A percentile compares a stretch with the other conserved stretches of the same genome.
Evolutionary conservation across 1,140 invertebrate genomes (phyloP).

Genomic region (Trichonephila clavata): DNA sequence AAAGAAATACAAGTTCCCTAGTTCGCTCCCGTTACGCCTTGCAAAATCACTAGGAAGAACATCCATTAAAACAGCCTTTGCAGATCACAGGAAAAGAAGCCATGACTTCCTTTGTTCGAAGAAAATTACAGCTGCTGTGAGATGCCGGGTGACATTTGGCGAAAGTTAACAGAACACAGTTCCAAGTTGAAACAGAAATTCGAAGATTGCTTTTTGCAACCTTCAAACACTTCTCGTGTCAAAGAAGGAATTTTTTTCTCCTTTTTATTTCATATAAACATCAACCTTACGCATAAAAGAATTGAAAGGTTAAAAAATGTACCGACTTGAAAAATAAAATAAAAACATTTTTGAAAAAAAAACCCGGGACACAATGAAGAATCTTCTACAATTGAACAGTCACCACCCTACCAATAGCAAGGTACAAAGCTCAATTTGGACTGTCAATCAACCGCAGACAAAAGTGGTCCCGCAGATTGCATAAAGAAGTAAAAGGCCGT

Average conservation of each 20-base stretch:
- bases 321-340: not conserved
- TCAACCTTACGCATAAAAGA: slow-evolving; percentile 46
- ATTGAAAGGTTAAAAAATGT: slow-evolving; percentile 39
- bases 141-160: slow-evolving; percentile 41
- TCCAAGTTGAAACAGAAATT: slow-evolving; percentile 56
- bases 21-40: slow-evolving; percentile 7
- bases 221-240: slow-evolving; percentile 58
- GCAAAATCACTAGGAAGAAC: slow-evolving; percentile 40
- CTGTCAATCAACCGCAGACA: slow-evolving; percentile 71
- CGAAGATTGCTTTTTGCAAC: slow-evolving; percentile 72
- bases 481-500: slow-evolving; percentile 6
- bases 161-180: slow-evolving; percentile 48
- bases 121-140: slow-evolving; percentile 57
- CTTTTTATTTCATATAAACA: slow-evolving; percentile 5
- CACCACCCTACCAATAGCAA: slow-evolving; percentile 56
- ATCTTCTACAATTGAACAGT: slow-evolving; percentile 62
- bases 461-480: slow-evolving; percentile 43
- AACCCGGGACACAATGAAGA: slow-evolving; percentile 49
- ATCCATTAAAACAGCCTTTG: slow-evolving; percentile 23
- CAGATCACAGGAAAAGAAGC: slow-evolving; percentile 38
- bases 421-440: slow-evolving; percentile 54
- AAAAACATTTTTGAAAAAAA: not conserved
- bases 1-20: not conserved
- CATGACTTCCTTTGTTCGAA: slow-evolving; percentile 28
- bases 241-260: slow-evolving; percentile 34